These are phyloP conservation scores for Aporrectodea caliginosa DNA, from an alignment of 1,140 invertebrate genomes.

Conservation along the genomic window DNA sequence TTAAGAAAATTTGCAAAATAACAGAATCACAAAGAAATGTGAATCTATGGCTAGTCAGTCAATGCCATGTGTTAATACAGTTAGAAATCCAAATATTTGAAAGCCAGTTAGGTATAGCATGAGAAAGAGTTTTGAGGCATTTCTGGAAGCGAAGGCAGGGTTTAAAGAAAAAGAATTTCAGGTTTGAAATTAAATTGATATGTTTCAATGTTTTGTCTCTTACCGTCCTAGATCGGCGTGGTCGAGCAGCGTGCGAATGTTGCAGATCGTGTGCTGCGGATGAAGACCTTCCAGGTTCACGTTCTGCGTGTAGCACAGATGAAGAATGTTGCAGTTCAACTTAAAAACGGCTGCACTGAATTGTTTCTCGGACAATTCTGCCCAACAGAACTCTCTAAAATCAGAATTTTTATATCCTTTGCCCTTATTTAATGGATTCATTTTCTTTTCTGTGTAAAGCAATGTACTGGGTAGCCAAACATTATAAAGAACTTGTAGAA, in stretches of 20 bases:
- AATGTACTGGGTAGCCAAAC: conserved; percentile 60
- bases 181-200: background rate
- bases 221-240: conserved; percentile 68
- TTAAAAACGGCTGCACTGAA: conserved; percentile 71
- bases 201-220: conserved; percentile 5
- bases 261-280: conserved; percentile 69
- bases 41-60: too few relatives aligned
- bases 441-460: conserved; percentile 69
- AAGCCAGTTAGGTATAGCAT: too few relatives aligned
- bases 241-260: conserved; percentile 69
- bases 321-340: conserved; percentile 75
- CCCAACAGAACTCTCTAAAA: conserved; percentile 71
- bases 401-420: conserved; percentile 72
- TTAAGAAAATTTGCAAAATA: too few relatives aligned
- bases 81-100: too few relatives aligned
- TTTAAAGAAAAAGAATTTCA: background rate
- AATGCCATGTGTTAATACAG: too few relatives aligned
- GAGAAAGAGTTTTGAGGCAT: too few relatives aligned
- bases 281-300: conserved; percentile 64
- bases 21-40: too few relatives aligned
- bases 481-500: too few relatives aligned
- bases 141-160: too few relatives aligned
- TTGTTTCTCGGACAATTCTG: conserved; percentile 67
- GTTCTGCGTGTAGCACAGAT: conserved; percentile 75
- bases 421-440: conserved; percentile 69